Evolutionary conservation across 2,888 invertebrate genomes (phyloP), one percentile per base, ranked within the genome.

Genomic region (Diogma glabrata): DNA sequence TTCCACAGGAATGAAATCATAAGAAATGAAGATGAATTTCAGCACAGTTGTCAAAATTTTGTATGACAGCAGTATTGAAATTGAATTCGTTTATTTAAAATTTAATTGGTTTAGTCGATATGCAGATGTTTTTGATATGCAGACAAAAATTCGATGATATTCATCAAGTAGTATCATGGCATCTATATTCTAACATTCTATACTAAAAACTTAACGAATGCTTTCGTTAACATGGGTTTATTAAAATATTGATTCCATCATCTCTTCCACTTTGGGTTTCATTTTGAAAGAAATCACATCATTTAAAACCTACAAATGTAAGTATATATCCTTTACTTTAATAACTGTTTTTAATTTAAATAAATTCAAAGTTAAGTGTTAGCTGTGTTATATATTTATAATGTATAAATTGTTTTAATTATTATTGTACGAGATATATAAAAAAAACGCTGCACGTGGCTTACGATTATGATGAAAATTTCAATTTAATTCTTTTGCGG

Each of bases 401-500:
- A 26, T 26, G 26, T 26, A 8, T 26, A 8, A 26, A 26, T 26
- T 26, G 10, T 8, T 26, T 8, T 26, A 26, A 26, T 8, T 26
- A 10, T 26, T 6, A 26, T 8, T 26, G 10, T 8, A n/a, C 33
- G 33, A 33, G 4, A 12, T 33, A 14, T 14, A 14, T 14, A 36
- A 4, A 3, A 14, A 3, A 14, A 22, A 47, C 51, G 51, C 51
- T 53, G 51, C 20, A 30, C 22, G 16, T 36, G 14, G 8, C 9
- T 20, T 20, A 12, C 9, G 7, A 22, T 52, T 57, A 60, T 70
- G 70, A 70, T 67, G 68, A 67, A 53, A 55, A 49, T 23, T 56
- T n/a, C n/a, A n/a, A n/a, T 51, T 22, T 55, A 55, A 64, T 62
- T 65, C 69, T 69, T 71, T 70, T 70, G 70, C 66, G 71, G 70